phyloP scores from a whole-genome alignment of 2,888 invertebrate species.

The Plebejus anna region DNA sequence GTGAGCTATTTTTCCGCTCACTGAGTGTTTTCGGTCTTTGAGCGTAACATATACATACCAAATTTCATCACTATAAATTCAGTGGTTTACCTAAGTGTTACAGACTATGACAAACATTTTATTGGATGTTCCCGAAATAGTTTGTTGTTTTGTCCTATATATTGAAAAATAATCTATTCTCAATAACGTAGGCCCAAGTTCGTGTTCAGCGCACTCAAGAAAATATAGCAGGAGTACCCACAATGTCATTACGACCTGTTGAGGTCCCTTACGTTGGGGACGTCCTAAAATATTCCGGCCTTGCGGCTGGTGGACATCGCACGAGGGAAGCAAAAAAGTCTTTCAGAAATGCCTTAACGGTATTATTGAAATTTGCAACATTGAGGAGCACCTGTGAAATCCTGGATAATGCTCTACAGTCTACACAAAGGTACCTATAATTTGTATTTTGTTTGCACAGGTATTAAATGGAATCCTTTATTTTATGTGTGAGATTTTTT shows the following conservation, averaged over 20 bases:
- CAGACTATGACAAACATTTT: too few relatives aligned
- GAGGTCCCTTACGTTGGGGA: conserved; percentile 61
- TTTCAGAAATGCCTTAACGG: conserved; percentile 60
- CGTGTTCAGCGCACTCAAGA: conserved; percentile 62
- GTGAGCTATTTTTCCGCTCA: too few relatives aligned
- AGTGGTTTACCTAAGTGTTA: too few relatives aligned
- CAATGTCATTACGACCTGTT: conserved; percentile 57
- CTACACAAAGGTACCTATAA: conserved; percentile 55
- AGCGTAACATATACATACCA: too few relatives aligned
- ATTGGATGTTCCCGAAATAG: too few relatives aligned
- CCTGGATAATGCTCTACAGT: conserved; percentile 59
- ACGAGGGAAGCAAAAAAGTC: conserved; percentile 66
- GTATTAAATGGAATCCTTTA: too few relatives aligned
- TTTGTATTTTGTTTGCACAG: too few relatives aligned
- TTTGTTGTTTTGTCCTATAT: too few relatives aligned
- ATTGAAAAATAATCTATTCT: too few relatives aligned
- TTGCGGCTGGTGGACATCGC: conserved; percentile 68
- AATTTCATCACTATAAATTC: neutral
- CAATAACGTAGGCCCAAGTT: conserved; percentile 60
- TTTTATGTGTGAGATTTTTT: neutral
- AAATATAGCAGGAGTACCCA: conserved; percentile 68
- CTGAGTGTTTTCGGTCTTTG: too few relatives aligned
- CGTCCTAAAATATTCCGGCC: conserved; percentile 59
- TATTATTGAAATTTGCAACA: conserved; percentile 74
- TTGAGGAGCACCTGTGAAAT: conserved; percentile 64